Conservation (phyloP, 2,888 invertebrate genomes). For the Erebia ligea region DNA sequence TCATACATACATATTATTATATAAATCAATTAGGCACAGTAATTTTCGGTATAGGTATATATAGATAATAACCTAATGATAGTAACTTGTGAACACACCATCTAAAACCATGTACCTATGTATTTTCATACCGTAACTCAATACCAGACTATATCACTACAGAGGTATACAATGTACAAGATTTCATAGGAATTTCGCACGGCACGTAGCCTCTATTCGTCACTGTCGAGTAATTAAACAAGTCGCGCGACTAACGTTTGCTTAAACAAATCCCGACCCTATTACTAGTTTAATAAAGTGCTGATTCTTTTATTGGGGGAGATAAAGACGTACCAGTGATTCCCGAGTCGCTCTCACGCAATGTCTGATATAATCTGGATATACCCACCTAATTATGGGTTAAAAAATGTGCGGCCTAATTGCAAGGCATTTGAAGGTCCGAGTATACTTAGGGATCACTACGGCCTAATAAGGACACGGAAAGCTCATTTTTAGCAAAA, state of each 20-base stretch:
- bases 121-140: slow-evolving; percentile 5
- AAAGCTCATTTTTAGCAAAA: no score
- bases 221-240: slow-evolving; percentile 69
- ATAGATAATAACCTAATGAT: neutral
- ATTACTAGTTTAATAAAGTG: slow-evolving; percentile 41
- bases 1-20: neutral
- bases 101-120: neutral
- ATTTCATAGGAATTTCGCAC: slow-evolving; percentile 75
- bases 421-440: neutral
- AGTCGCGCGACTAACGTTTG: slow-evolving; percentile 47
- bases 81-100: neutral
- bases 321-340: slow-evolving; percentile 58
- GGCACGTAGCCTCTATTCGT: slow-evolving; percentile 68
- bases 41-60: no score
- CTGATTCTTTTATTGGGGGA: slow-evolving; percentile 43
- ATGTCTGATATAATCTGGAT: slow-evolving; percentile 46
- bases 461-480: no score
- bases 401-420: slow-evolving; percentile 26
- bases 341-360: slow-evolving; percentile 67
- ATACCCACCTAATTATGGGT: slow-evolving; percentile 11
- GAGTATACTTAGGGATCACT: no score
- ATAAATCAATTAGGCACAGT: neutral
- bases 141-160: slow-evolving; percentile 52
- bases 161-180: slow-evolving; percentile 57
- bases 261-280: slow-evolving; percentile 42